phyloP scores from a whole-genome alignment of 1,140 invertebrate genomes.

The Pinna nobilis region DNA sequence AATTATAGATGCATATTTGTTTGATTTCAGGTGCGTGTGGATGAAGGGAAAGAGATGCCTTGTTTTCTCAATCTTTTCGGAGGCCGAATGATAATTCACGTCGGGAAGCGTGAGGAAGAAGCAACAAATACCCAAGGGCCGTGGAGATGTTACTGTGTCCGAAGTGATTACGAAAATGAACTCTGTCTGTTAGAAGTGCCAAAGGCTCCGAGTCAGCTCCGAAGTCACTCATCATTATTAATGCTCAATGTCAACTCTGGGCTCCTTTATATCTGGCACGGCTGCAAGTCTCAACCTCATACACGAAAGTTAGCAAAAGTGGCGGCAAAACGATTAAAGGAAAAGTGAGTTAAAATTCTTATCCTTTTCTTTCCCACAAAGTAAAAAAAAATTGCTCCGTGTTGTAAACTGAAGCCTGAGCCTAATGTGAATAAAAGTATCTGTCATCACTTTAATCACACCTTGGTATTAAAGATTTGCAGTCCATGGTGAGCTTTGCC shows the following conservation, averaged over 20 bases:
- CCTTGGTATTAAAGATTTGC: too few relatives aligned
- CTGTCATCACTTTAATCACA: too few relatives aligned
- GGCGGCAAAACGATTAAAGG: constrained; percentile 79
- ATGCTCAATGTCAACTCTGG: constrained; percentile 82
- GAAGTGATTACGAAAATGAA: constrained; percentile 86
- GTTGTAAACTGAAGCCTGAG: too few relatives aligned
- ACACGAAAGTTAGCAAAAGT: constrained; percentile 76
- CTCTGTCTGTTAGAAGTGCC: constrained; percentile 86
- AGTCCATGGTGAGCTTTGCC: too few relatives aligned
- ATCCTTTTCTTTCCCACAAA: too few relatives aligned
- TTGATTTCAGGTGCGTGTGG: constrained; percentile 79
- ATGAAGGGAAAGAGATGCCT: constrained; percentile 88
- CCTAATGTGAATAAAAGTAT: too few relatives aligned
- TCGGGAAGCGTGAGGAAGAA: constrained; percentile 74
- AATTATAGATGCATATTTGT: too few relatives aligned
- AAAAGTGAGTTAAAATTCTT: constrained; percentile 63
- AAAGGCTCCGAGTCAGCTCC: constrained; percentile 78
- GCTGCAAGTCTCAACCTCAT: constrained; percentile 81
- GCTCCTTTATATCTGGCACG: constrained; percentile 87
- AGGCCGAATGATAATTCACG: constrained; percentile 76
- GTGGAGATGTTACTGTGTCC: constrained; percentile 80
- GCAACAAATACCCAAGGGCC: constrained; percentile 63
- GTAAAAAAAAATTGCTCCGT: too few relatives aligned
- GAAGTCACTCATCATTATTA: constrained; percentile 86
- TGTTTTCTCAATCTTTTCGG: constrained; percentile 91